These are phyloP conservation scores for Cyclophora albipunctata DNA, from an alignment of 2,888 invertebrate genomes.

Conservation along the genomic window DNA sequence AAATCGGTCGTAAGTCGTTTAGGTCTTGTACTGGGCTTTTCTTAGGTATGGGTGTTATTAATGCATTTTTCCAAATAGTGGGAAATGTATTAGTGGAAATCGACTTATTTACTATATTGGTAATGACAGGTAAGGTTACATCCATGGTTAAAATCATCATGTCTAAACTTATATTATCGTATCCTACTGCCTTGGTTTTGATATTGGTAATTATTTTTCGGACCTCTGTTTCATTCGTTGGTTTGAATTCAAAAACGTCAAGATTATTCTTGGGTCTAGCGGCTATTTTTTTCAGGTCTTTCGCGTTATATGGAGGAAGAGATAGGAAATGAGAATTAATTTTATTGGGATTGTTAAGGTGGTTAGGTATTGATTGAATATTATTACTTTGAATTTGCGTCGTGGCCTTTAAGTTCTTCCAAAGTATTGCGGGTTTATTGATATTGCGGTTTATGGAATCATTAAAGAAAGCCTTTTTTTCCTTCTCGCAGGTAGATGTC, in stretches of 20 bases:
- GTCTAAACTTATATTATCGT: neutral
- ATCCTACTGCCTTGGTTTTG: neutral
- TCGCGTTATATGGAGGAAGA: neutral
- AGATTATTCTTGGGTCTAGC: too few relatives aligned
- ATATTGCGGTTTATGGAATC: neutral
- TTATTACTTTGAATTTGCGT: neutral
- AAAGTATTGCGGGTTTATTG: neutral
- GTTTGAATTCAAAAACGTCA: neutral
- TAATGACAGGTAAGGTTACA: neutral
- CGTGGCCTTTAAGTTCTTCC: neutral
- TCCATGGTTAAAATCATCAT: neutral
- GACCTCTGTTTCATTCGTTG: neutral
- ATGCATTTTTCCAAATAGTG: neutral
- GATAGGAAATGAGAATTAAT: neutral
- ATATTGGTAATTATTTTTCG: neutral
- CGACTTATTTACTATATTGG: neutral
- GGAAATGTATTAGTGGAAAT: conserved; percentile 1
- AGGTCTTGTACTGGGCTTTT: conserved; percentile 1
- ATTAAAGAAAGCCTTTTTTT: neutral
- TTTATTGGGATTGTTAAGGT: neutral
- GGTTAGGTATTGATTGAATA: neutral
- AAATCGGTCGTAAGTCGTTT: conserved; percentile 16
- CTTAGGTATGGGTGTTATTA: conserved; percentile 3
- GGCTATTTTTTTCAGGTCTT: too few relatives aligned
- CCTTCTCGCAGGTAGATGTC: neutral